Conservation (phyloP, 2,888 invertebrate species). For the Halictus ligatus region DNA sequence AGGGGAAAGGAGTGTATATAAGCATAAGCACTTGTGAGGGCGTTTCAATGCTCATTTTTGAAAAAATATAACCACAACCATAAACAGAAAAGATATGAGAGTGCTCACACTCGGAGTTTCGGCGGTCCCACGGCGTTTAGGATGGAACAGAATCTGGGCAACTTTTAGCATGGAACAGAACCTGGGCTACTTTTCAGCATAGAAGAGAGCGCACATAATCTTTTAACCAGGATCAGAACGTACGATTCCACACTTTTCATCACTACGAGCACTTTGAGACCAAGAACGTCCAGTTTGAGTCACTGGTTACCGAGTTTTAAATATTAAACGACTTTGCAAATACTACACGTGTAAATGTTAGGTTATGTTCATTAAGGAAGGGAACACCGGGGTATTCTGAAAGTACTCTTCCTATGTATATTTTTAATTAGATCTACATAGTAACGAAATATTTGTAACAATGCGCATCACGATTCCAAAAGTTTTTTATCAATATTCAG, state of each 20-base stretch:
- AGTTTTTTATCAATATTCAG: constrained; percentile 86
- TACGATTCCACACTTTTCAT: background rate
- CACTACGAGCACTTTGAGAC: background rate
- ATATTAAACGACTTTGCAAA: background rate
- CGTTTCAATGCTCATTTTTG: background rate
- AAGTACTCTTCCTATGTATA: background rate
- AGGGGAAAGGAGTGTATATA: background rate
- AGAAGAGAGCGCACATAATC: no score
- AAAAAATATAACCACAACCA: background rate
- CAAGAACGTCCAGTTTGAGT: background rate
- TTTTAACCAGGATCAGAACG: no score
- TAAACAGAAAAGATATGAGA: background rate
- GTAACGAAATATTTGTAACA: constrained; percentile 21
- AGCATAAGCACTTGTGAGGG: background rate
- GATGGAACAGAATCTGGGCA: no score
- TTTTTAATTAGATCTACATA: background rate
- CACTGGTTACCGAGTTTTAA: background rate
- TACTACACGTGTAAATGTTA: background rate
- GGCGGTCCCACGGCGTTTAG: no score
- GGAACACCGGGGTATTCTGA: background rate
- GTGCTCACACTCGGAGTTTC: no score
- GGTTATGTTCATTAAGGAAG: background rate
- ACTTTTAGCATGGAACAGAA: no score
- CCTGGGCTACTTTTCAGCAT: no score
- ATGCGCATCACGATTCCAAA: constrained; percentile 85